phyloP scores from a whole-genome alignment of 1,140 invertebrate genomes.

The Trissolcus basalis region DNA sequence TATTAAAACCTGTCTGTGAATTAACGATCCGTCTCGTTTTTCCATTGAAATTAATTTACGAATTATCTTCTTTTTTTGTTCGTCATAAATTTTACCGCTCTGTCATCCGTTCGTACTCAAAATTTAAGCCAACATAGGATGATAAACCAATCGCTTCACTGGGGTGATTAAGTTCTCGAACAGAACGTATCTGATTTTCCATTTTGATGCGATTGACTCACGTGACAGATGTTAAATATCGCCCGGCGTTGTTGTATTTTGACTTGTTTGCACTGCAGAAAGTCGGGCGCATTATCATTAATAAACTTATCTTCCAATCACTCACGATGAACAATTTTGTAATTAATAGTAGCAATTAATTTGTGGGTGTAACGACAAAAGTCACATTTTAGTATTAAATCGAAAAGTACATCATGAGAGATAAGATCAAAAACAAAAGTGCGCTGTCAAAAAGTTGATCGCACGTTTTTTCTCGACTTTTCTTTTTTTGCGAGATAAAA shows the following conservation, averaged over 20 bases:
- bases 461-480: conserved; percentile 9
- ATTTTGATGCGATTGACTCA: conserved; percentile 38
- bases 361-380: not conserved
- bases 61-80: too few relatives aligned
- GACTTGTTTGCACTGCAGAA: conserved; percentile 42
- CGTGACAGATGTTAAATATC: conserved; percentile 45
- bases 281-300: conserved; percentile 33
- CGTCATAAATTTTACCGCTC: too few relatives aligned
- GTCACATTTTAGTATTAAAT: too few relatives aligned
- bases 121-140: conserved; percentile 33
- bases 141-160: conserved; percentile 38
- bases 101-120: not conserved
- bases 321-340: not conserved
- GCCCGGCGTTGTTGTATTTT: conserved; percentile 34
- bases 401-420: not conserved
- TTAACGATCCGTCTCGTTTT: too few relatives aligned
- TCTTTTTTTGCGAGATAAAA: conserved; percentile 29
- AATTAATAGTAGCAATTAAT: not conserved
- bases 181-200: conserved; percentile 49
- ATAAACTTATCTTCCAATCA: conserved; percentile 15
- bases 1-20: too few relatives aligned
- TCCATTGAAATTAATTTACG: too few relatives aligned
- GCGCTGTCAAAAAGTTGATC: conserved; percentile 6
- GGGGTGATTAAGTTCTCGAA: conserved; percentile 33
- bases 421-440: conserved; percentile 1